Conservation (phyloP, 2,888 invertebrate genomes). For the Leptinotarsa haldemani region DNA sequence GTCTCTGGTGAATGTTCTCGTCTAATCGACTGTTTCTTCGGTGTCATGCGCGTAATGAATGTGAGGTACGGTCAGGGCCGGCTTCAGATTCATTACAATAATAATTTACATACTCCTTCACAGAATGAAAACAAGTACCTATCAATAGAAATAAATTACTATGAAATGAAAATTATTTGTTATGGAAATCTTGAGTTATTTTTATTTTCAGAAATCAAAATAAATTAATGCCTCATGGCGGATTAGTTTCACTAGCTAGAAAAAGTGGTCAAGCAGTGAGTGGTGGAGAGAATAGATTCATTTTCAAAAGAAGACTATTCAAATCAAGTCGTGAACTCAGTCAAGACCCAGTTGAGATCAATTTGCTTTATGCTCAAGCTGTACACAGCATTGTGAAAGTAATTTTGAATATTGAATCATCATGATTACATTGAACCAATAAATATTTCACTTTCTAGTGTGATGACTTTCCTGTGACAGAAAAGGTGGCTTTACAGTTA, state of each 20-base stretch:
- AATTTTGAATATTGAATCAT: conserved; percentile 45
- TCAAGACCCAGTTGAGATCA: conserved; percentile 95
- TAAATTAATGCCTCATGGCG: conserved; percentile 60
- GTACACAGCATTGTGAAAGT: conserved; percentile 96
- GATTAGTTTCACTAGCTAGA: conserved; percentile 67
- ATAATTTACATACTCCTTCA: background rate
- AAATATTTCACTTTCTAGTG: conserved; percentile 70
- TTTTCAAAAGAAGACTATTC: conserved; percentile 91
- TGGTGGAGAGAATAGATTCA: conserved; percentile 90
- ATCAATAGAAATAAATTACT: too few species aligned
- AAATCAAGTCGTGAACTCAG: conserved; percentile 89
- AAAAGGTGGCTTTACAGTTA: conserved; percentile 92
- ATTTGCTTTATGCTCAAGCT: conserved; percentile 93
- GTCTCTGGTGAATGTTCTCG: too few species aligned
- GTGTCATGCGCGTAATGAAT: too few species aligned
- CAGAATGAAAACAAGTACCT: too few species aligned
- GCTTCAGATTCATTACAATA: too few species aligned
- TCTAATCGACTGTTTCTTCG: too few species aligned
- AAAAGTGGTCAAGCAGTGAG: conserved; percentile 75
- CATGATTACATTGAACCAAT: background rate
- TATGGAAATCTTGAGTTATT: too few species aligned
- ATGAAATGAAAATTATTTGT: too few species aligned
- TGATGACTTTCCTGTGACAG: conserved; percentile 95
- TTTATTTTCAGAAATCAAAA: conserved; percentile 59
- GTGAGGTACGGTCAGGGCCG: too few species aligned